These are phyloP conservation scores for Pollenia labialis DNA, from an alignment of 2,888 invertebrate genomes.

Conservation along the genomic window DNA sequence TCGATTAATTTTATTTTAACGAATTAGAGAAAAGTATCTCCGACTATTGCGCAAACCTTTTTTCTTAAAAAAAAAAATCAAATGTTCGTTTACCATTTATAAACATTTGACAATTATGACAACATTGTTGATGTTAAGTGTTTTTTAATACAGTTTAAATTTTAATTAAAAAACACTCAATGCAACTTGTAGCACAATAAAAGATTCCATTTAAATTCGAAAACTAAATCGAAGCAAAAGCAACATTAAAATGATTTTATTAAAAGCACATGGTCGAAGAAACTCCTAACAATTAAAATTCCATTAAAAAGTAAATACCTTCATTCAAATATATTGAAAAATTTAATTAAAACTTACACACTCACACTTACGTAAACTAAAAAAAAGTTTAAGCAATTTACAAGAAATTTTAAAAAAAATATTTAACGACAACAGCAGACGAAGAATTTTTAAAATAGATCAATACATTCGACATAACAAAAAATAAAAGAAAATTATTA, in stretches of 20 bases:
- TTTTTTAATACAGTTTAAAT: slow-evolving; percentile 57
- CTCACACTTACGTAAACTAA: background rate
- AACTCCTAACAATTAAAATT: slow-evolving; percentile 59
- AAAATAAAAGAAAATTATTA: slow-evolving; percentile 39
- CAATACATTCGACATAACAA: background rate
- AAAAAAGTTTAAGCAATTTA: slow-evolving; percentile 23
- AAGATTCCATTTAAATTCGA: slow-evolving; percentile 9
- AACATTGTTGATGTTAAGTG: slow-evolving; percentile 20
- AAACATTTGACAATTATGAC: slow-evolving; percentile 50
- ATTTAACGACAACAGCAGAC: slow-evolving; percentile 7
- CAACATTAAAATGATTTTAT: slow-evolving; percentile 52
- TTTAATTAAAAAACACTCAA: slow-evolving; percentile 32
- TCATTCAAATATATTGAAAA: slow-evolving; percentile 4
- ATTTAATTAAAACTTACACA: slow-evolving; percentile 12
- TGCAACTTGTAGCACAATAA: slow-evolving; percentile 9
- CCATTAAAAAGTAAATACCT: slow-evolving; percentile 5
- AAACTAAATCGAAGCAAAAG: slow-evolving; percentile 19
- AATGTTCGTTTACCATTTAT: background rate
- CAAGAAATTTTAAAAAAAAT: slow-evolving; percentile 49
- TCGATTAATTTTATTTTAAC: background rate
- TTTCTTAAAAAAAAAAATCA: background rate
- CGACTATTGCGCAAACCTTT: background rate
- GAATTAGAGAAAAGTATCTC: background rate
- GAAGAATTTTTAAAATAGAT: slow-evolving; percentile 72
- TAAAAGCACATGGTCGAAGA: slow-evolving; percentile 5